Conservation (phyloP, 2,888 invertebrate species). For the Agrochola litura region DNA sequence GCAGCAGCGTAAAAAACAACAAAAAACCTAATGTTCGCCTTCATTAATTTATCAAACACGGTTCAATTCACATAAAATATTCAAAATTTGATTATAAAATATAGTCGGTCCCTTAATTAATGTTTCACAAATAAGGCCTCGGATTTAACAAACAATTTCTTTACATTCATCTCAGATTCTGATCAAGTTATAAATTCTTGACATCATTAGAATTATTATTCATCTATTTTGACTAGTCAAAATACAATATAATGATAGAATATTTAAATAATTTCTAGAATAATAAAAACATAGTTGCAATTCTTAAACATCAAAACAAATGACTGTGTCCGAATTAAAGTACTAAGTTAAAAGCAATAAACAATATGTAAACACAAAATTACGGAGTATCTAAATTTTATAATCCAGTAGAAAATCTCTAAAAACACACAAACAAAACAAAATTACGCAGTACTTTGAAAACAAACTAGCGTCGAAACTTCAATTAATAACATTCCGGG, state of each 20-base stretch:
- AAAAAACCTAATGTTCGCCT: background rate
- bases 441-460: conserved; percentile 34
- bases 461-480: conserved; percentile 33
- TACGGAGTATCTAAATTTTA: conserved; percentile 1
- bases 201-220: conserved; percentile 26
- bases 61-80: conserved; percentile 22
- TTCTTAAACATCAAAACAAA: conserved; percentile 9
- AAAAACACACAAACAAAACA: conserved; percentile 23
- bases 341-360: background rate
- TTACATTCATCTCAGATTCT: conserved; percentile 26
- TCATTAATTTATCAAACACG: conserved; percentile 11
- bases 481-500: conserved; percentile 47
- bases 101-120: conserved; percentile 26
- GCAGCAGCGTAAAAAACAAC: conserved; percentile 8
- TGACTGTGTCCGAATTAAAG: background rate
- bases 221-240: conserved; percentile 27
- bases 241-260: conserved; percentile 10
- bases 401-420: background rate
- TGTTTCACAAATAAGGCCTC: conserved; percentile 28
- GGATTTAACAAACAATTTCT: conserved; percentile 34
- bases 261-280: conserved; percentile 19
- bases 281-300: background rate
- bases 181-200: conserved; percentile 48
- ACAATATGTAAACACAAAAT: background rate
- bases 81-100: conserved; percentile 33